Percentiles rank a stretch among this genome's conserved stretches.
These are phyloP conservation scores for Poeciliopsis turneri DNA, from an alignment of 2,797 vertebrate species.

Conservation along the genomic window DNA sequence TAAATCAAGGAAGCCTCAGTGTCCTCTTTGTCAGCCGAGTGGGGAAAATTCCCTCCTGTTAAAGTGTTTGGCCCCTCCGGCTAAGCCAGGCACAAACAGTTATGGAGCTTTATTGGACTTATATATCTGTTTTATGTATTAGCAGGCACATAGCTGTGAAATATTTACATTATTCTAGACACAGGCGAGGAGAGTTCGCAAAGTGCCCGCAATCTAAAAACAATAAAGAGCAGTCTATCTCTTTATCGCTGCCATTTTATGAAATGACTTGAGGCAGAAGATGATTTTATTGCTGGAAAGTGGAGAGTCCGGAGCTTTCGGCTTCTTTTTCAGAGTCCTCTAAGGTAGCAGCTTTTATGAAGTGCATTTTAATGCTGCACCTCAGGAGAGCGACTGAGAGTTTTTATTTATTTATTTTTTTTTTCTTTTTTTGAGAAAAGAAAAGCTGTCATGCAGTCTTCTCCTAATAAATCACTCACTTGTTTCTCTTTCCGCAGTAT, in stretches of 20 bases:
- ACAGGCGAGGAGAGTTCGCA: slow-evolving; percentile 77
- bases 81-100: slow-evolving; percentile 76
- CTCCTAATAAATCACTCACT: slow-evolving; percentile 62
- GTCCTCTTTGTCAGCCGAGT: slow-evolving; percentile 65
- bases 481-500: background rate
- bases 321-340: slow-evolving; percentile 75
- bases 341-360: slow-evolving; percentile 79
- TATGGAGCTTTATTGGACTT: slow-evolving; percentile 84
- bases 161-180: slow-evolving; percentile 86
- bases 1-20: slow-evolving; percentile 68
- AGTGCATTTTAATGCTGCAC: slow-evolving; percentile 78
- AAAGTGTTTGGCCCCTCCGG: slow-evolving; percentile 74
- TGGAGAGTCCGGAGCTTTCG: slow-evolving; percentile 76
- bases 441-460: slow-evolving; percentile 50
- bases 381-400: slow-evolving; percentile 53
- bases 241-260: slow-evolving; percentile 86
- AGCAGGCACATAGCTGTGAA: slow-evolving; percentile 77
- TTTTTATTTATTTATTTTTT: slow-evolving; percentile 43
- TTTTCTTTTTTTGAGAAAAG: slow-evolving; percentile 67
- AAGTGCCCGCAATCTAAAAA: slow-evolving; percentile 85
- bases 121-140: slow-evolving; percentile 86
- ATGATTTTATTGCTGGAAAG: slow-evolving; percentile 82
- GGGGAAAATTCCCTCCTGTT: slow-evolving; percentile 69
- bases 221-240: slow-evolving; percentile 84
- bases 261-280: slow-evolving; percentile 84